Base-by-base conservation (phyloP, 1,140 invertebrate genomes). In the Drosophila grimshawi region DNA sequence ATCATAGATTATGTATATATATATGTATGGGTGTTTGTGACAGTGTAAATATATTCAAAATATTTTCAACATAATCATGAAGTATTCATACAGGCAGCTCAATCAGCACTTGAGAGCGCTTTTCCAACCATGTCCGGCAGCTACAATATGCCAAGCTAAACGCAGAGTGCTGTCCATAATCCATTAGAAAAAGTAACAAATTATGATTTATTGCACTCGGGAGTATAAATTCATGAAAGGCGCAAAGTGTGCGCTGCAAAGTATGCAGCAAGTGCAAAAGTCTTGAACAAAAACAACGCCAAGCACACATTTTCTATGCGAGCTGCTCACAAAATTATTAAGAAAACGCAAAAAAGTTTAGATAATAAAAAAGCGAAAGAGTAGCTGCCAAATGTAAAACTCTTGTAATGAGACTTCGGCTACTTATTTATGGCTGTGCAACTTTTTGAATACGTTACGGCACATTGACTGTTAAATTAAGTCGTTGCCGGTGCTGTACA, bases 151-250 rank as follows among this genome's bases (percentile, higher is more conserved):
- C 77, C 59, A 52, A 41, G 57, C 48, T 52, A 62, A 69, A 53
- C 48, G 57, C 10, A 43, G 57, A 69, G 57, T 75, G 62, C 75
- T 76, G 83, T 74, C 80, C 79, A 80, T 89, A 88, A 89, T 89
- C 85, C 83, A 88, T 88, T 88, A 88, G 83, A 88, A 88, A 88
- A 88, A 74, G 69, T 80, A 83, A 80, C 83, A 88, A 88, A 88
- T 88, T 88, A 88, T 88, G 83, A 88, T 88, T 88, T 88, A 88
- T 88, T 89, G 80, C 83, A 88, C 73, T 83, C 80, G 67, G 63
- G 52, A 62, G 39, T 73, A 69, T 33, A 80, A 85, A 80, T 85
- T 85, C 76, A 74, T 88, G 69, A 71, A 76, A 77, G 80, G 72
- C 76, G 59, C 79, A 82, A 88, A 88, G 80, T 88, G 68, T 82